A percentile compares a stretch with the other conserved stretches of the same genome.
Conservation (phyloP, 2,113 vertebrate genomes). For the Ancistrus triradiatus region DNA sequence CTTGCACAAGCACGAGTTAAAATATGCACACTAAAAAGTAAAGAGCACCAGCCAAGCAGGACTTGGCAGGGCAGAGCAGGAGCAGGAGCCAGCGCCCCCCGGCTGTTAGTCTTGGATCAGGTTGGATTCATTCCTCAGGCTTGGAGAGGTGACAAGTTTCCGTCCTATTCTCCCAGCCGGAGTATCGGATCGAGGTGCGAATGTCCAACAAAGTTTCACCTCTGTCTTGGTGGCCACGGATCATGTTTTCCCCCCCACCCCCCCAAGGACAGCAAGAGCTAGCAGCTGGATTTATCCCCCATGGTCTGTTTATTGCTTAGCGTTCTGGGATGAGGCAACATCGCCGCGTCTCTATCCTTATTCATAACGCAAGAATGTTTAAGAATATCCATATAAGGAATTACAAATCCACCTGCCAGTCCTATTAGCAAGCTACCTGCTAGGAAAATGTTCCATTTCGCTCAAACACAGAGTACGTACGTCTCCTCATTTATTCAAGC, state of each 20-base stretch:
- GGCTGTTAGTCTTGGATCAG: slow-evolving; percentile 58
- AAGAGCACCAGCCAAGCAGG: slow-evolving; percentile 22
- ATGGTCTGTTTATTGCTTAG: neutral
- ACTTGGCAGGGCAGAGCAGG: slow-evolving; percentile 14
- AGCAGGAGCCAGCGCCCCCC: slow-evolving; percentile 42
- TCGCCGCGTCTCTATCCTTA: no score
- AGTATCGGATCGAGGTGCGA: slow-evolving; percentile 52
- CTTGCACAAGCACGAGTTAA: slow-evolving; percentile 33
- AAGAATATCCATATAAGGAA: neutral
- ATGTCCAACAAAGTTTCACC: slow-evolving; percentile 55
- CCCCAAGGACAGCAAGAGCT: neutral
- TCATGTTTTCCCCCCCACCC: neutral
- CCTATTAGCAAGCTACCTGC: neutral
- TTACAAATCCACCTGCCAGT: neutral
- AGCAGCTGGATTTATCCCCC: neutral
- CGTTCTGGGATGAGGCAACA: no score
- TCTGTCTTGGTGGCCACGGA: slow-evolving; percentile 22
- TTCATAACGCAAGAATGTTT: neutral
- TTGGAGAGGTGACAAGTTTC: slow-evolving; percentile 30
- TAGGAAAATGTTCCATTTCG: no score
- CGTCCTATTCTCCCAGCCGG: slow-evolving; percentile 39
- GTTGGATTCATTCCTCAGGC: slow-evolving; percentile 3
- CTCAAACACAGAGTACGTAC: no score
- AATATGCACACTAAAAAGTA: slow-evolving; percentile 16
- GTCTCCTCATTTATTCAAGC: no score